Evolutionary conservation across 2,888 invertebrate genomes (phyloP), one percentile per base, ranked within the genome.

Genomic region (Eueremaeus valkanovi): DNA sequence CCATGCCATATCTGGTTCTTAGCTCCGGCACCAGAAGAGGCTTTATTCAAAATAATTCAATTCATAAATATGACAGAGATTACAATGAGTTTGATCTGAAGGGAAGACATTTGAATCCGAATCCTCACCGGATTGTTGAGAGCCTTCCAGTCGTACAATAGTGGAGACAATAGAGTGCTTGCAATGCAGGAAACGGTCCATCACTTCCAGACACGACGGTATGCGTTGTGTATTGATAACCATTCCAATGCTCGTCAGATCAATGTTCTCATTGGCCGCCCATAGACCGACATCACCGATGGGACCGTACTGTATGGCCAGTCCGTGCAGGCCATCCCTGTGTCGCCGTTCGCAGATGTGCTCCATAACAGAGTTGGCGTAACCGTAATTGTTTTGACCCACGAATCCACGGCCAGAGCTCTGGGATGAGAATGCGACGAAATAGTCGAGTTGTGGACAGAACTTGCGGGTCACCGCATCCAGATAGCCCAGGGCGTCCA

Each of bases 231-330:
- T 97, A n/a, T n/a, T n/a, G 80, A 96, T 84, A 13, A 98, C 97
- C 78, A 98, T 98, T 77, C 95, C 95, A 79, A 98, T 91, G 80
- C 93, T 93, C 0, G 91, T 90, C 73, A 93, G 92, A 84, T 95
- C 95, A 73, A 81, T 92, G 66, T 93, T 87, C 88, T 76, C 97
- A 87, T 90, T 90, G 81, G 95, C 94, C 0, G 91, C 90, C 72
- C 93, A 92, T 29, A 76, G 13, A 5, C 77, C 77, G 8, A 77
- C 77, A 31, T 77, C 77, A 76, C 96, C 97, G 81, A 99, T 92
- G 77, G 97, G 97, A 79, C 98, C 98, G 98, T 98, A 99, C 85
- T 99, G 98, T 81, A 99, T 93, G 51, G 97, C 95, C 72, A 90
- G 84, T 72, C 85, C 97, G 31, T 95, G 95, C 79, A 94, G 87